Evolutionary conservation across 1,140 invertebrate species (phyloP).

Genomic region (Arion vulgaris): DNA sequence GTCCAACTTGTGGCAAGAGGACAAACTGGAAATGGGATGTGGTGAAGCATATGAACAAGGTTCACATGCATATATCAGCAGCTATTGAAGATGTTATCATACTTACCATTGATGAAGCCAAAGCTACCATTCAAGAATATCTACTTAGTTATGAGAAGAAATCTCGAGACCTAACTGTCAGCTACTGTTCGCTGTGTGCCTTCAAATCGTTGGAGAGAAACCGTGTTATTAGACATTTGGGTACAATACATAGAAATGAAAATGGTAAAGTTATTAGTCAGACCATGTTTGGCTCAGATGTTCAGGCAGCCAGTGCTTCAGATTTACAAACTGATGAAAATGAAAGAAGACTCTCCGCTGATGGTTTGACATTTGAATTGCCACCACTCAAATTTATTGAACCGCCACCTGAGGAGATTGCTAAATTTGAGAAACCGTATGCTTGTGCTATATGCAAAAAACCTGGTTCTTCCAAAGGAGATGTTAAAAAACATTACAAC

Average conservation of each 20-base stretch:
- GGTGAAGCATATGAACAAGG: slow-evolving; percentile 69
- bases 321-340: background rate
- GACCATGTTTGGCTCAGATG: background rate
- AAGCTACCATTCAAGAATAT: slow-evolving; percentile 66
- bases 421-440: slow-evolving; percentile 49
- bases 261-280: slow-evolving; percentile 68
- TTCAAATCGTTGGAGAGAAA: slow-evolving; percentile 76
- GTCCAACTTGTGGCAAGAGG: slow-evolving; percentile 67
- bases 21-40: slow-evolving; percentile 73
- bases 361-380: background rate
- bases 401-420: slow-evolving; percentile 30
- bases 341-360: background rate
- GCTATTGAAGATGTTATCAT: slow-evolving; percentile 60
- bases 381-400: slow-evolving; percentile 26
- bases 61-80: slow-evolving; percentile 58
- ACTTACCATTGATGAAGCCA: slow-evolving; percentile 67
- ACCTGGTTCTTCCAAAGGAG: slow-evolving; percentile 54
- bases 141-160: slow-evolving; percentile 47
- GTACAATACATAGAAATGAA: slow-evolving; percentile 84
- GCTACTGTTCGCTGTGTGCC: slow-evolving; percentile 26
- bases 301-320: background rate
- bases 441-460: slow-evolving; percentile 66
- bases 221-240: slow-evolving; percentile 96
- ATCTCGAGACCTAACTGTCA: background rate
- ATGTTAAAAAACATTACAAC: slow-evolving; percentile 67